Evolutionary conservation across 2,113 vertebrate species (phyloP).

Genomic region (Dromaius novaehollandiae): DNA sequence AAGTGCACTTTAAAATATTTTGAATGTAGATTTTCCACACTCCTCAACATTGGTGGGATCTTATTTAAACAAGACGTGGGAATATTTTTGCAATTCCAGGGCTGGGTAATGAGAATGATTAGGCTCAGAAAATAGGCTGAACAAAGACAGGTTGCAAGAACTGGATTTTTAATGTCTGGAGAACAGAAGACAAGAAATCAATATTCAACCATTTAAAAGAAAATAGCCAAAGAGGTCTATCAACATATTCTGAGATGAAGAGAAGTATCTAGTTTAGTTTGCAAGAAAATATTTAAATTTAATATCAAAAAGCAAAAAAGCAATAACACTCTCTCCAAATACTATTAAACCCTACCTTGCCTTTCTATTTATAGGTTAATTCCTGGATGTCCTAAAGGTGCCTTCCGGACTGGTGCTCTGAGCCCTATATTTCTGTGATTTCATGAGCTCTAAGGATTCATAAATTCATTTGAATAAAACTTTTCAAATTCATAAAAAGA

Average conservation of each 20-base stretch:
- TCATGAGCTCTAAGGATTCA: accelerated
- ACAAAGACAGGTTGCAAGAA: not conserved
- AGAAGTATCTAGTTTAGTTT: not conserved
- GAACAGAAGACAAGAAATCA: not conserved
- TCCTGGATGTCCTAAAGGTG: not conserved
- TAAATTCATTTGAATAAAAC: not conserved
- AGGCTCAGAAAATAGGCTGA: not conserved
- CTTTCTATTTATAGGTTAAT: not conserved
- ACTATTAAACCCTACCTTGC: not conserved
- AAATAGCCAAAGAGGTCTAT: not conserved
- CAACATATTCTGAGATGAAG: not conserved
- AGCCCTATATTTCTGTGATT: not conserved
- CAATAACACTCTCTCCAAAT: not conserved
- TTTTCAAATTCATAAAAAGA: not conserved
- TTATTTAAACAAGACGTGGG: not conserved
- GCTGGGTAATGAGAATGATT: not conserved
- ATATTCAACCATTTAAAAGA: not conserved
- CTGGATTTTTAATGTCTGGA: not conserved
- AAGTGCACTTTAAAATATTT: not conserved
- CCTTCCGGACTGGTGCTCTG: not conserved
- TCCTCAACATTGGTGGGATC: not conserved
- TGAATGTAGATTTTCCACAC: not conserved
- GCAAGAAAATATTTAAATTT: not conserved
- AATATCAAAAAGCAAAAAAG: not conserved
- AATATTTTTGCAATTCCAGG: not conserved